phyloP scores from a whole-genome alignment of 2,797 vertebrate genomes.

The Acrocephalus scirpaceus region DNA sequence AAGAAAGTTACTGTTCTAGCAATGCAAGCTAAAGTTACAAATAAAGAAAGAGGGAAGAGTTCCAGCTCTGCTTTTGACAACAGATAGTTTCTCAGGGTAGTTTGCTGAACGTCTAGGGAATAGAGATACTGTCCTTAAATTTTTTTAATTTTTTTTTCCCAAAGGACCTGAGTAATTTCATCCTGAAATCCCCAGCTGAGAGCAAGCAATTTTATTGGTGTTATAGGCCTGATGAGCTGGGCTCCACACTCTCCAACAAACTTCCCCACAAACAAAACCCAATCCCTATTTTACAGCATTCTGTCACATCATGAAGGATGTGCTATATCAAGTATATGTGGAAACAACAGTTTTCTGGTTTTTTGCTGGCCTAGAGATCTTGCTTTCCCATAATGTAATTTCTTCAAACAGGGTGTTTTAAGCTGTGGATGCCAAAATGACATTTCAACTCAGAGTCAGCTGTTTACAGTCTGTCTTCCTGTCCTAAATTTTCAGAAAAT shows the following conservation, averaged over 20 bases:
- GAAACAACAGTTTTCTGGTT: neutral
- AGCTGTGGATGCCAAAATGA: neutral
- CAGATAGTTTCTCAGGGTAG: neutral
- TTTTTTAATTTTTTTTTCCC: neutral
- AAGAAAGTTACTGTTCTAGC: constrained; percentile 1
- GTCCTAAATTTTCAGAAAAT: neutral
- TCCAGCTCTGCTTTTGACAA: neutral
- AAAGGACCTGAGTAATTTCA: neutral
- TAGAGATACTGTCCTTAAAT: neutral
- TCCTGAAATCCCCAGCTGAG: neutral
- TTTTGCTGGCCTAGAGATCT: neutral
- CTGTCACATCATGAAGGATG: neutral
- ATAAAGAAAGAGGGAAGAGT: neutral
- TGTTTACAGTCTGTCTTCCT: neutral
- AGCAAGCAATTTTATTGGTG: neutral
- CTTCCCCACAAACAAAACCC: neutral
- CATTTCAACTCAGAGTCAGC: neutral
- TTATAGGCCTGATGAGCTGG: neutral
- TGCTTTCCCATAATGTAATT: neutral
- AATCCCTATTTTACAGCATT: neutral
- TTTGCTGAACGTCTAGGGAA: neutral
- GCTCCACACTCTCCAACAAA: neutral
- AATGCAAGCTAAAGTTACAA: neutral
- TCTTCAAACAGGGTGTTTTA: neutral
- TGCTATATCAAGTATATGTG: neutral